Evolutionary conservation across 1,140 invertebrate genomes (phyloP), one percentile per base, ranked within the genome.

Genomic region (Cydia pomonella): DNA sequence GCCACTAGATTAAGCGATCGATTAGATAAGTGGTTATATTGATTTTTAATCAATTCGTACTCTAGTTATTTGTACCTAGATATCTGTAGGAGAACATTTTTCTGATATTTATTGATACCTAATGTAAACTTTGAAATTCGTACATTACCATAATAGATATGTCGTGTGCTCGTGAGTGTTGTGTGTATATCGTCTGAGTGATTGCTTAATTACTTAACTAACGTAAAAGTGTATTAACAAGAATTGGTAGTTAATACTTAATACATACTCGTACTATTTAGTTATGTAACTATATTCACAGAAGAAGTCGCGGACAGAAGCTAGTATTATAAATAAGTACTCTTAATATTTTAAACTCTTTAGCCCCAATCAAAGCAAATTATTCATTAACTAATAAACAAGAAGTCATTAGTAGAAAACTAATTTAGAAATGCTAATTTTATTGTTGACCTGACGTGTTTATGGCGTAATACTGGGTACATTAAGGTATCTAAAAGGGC

Each of bases 361-460:
- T 41, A 38, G 33, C 13, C 29, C 64, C 29, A 69, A 69, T 69
- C 29, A 64, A 29, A n/a, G 27, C 64, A 69, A 69, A 18, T 69
- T 69, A 69, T 69, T 69, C 64, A 69, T 69, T 69, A 69, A 69
- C n/a, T 18, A 29, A 18, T 33, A 38, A 69, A 38, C 64, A 69
- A 69, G 64, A n/a, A 41, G n/a, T 33, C 64, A 38, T 69, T 69
- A 69, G 64, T 33, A 38, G 64, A 69, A 69, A 69, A 69, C 64
- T 69, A 69, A 69, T 69, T 69, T 69, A 69, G 64, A 18, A 69
- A 69, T 69, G 64, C 29, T 16, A 69, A 69, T 69, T 69, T 69
- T 69, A 69, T 69, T 69, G 64, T 69, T 38, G 4, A 69, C 7
- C 23, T 38, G 64, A 38, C 29, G 29, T 69, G 64, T 69, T 66